phyloP scores from a whole-genome alignment of 2,888 invertebrate genomes.

The Vanessa cardui region DNA sequence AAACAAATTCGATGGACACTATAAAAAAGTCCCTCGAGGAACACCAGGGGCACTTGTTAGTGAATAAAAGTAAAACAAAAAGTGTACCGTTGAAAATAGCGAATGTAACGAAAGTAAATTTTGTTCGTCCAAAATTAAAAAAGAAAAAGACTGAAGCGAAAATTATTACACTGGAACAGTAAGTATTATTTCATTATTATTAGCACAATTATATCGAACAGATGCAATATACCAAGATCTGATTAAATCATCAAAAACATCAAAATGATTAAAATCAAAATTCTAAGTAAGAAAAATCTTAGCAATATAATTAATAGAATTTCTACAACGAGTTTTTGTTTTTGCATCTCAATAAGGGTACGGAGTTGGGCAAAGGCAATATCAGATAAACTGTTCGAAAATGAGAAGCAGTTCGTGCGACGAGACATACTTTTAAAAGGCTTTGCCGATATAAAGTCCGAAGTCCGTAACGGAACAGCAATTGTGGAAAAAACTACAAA shows the following conservation, averaged over 20 bases:
- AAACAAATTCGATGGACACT: conserved; percentile 47
- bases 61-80: conserved; percentile 57
- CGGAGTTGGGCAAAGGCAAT: conserved; percentile 67
- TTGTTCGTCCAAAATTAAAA: conserved; percentile 46
- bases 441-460: conserved; percentile 60
- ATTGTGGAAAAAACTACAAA: conserved; percentile 65
- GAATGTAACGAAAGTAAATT: conserved; percentile 56
- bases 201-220: no score
- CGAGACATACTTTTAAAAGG: conserved; percentile 58
- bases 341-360: conserved; percentile 49
- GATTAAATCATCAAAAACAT: no score
- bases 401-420: conserved; percentile 62
- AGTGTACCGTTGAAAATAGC: conserved; percentile 57
- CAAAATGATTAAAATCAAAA: no score
- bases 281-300: no score
- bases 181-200: conserved; percentile 46
- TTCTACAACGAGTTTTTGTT: not conserved
- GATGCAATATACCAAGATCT: no score
- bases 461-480: conserved; percentile 60
- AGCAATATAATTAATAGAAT: no score
- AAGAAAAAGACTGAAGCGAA: conserved; percentile 46
- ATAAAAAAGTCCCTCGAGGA: conserved; percentile 63
- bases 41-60: conserved; percentile 55
- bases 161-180: conserved; percentile 60
- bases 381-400: conserved; percentile 53